Evolutionary conservation across 1,140 invertebrate genomes (phyloP).

Genomic region (Aphelinus certus): DNA sequence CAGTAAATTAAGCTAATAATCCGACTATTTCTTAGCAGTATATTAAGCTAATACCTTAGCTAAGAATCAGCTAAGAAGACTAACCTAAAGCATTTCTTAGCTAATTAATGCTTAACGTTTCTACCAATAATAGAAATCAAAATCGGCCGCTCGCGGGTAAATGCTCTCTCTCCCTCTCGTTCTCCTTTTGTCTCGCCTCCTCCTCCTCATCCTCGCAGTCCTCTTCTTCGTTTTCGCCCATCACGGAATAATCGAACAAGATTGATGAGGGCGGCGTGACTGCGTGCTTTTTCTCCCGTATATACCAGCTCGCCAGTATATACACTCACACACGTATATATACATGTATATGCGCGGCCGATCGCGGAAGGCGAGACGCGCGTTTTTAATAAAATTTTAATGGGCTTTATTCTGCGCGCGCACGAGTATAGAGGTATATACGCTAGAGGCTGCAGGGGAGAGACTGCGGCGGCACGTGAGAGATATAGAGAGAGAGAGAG

Average conservation of each 20-base stretch:
- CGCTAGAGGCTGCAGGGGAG: background rate
- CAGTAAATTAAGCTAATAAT: too few relatives aligned
- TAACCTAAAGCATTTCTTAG: too few relatives aligned
- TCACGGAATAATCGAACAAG: constrained; percentile 67
- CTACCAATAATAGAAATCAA: constrained; percentile 66
- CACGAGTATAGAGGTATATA: background rate
- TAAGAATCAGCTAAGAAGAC: too few relatives aligned
- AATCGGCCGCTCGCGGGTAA: constrained; percentile 45
- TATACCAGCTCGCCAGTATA: background rate
- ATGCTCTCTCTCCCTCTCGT: constrained; percentile 13
- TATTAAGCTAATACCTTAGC: too few relatives aligned
- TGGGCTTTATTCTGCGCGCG: background rate
- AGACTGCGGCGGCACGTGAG: background rate
- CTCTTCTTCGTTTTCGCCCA: constrained; percentile 57
- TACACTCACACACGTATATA: too few relatives aligned
- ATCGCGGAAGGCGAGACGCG: constrained; percentile 5
- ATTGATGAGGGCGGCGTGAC: constrained; percentile 65
- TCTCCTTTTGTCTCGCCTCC: constrained; percentile 41
- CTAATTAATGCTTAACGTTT: too few relatives aligned
- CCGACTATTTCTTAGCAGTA: too few relatives aligned
- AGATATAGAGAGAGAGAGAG: background rate
- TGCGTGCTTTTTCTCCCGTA: constrained; percentile 42
- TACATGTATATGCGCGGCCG: too few relatives aligned
- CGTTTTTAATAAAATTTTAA: constrained; percentile 21
- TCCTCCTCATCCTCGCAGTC: constrained; percentile 26